Percentiles rank a stretch among this genome's conserved stretches.
Conservation (phyloP, 2,113 vertebrate species). For the Equus przewalskii region DNA sequence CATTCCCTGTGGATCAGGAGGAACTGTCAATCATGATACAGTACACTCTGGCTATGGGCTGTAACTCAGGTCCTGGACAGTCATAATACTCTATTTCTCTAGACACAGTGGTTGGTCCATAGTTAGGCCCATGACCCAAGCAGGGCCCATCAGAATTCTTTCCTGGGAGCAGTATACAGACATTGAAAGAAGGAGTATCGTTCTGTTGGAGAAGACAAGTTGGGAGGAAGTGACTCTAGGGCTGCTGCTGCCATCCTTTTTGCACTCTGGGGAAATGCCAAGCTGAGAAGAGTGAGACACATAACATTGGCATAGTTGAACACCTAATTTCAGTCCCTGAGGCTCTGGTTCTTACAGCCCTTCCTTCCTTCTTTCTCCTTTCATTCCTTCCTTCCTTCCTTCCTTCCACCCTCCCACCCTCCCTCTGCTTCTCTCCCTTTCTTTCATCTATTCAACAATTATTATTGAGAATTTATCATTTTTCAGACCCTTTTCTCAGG, state of each 20-base stretch:
- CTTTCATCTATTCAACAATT: not conserved
- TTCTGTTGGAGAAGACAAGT: not conserved
- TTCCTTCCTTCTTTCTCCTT: too few relatives aligned
- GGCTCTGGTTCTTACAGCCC: not conserved
- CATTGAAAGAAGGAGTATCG: not conserved
- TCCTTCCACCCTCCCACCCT: too few relatives aligned
- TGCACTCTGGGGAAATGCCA: not conserved
- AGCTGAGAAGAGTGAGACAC: not conserved
- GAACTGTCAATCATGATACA: not conserved
- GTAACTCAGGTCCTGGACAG: not conserved
- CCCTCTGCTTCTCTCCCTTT: not conserved
- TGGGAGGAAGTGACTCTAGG: not conserved
- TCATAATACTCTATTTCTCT: not conserved
- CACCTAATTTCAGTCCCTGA: not conserved
- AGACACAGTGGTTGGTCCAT: not conserved
- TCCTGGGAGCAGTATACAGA: not conserved
- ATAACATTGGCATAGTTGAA: not conserved
- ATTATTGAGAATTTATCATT: not conserved
- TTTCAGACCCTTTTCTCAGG: constrained; percentile 12
- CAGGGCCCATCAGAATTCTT: not conserved
- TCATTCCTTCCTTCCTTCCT: not conserved
- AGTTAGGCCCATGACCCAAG: not conserved
- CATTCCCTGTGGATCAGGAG: not conserved
- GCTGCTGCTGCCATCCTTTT: not conserved
- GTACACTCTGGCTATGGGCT: not conserved